phyloP scores from a whole-genome alignment of 2,888 invertebrate species.

The Monochamus alternatus region DNA sequence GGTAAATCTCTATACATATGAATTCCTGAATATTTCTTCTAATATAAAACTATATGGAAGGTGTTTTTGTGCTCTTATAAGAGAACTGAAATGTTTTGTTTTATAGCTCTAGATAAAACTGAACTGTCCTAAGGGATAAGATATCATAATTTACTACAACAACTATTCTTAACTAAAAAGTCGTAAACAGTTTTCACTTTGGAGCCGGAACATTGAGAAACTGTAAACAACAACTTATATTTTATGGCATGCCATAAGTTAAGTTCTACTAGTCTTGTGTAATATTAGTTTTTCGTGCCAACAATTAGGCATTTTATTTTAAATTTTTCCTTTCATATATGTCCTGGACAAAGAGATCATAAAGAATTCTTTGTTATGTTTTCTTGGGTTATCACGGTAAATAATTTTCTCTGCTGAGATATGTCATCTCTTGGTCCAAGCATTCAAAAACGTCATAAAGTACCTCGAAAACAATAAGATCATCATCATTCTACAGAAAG shows the following conservation, averaged over 20 bases:
- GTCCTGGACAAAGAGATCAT: no score
- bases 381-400: no score
- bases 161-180: slow-evolving; percentile 7
- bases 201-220: slow-evolving; percentile 21
- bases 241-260: slow-evolving; percentile 21
- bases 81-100: slow-evolving; percentile 13
- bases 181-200: slow-evolving; percentile 29
- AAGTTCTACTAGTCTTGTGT: slow-evolving; percentile 15
- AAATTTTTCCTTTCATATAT: no score
- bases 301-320: neutral
- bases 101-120: slow-evolving; percentile 9
- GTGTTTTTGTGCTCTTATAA: neutral
- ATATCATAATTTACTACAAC: slow-evolving; percentile 11
- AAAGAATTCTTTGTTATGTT: no score
- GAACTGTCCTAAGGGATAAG: slow-evolving; percentile 1
- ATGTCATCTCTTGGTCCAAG: no score
- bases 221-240: slow-evolving; percentile 29
- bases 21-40: no score
- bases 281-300: slow-evolving; percentile 15
- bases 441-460: no score
- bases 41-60: neutral
- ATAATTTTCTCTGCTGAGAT: no score
- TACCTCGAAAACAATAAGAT: no score
- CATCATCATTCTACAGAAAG: no score
- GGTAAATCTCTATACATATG: no score